Conservation (phyloP, 2,113 vertebrate species). For the Recurvirostra avosetta region DNA sequence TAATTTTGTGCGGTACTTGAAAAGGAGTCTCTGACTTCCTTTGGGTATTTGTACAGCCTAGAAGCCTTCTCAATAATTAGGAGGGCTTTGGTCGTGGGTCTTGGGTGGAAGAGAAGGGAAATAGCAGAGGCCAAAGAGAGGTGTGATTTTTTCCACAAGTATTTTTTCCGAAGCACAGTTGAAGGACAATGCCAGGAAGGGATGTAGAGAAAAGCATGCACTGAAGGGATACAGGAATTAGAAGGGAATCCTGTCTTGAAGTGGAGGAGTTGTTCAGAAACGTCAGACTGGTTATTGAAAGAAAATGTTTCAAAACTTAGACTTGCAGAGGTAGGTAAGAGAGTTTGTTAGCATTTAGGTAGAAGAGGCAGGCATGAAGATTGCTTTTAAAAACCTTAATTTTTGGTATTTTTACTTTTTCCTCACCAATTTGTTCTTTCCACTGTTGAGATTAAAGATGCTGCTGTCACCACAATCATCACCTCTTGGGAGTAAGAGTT, state of each 20-base stretch:
- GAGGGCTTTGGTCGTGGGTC: neutral
- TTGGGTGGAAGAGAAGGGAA: neutral
- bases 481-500: neutral
- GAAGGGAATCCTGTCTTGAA: neutral
- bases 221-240: neutral
- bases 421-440: neutral
- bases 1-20: neutral
- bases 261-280: neutral
- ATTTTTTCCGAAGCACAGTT: neutral
- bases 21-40: neutral
- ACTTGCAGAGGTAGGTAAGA: neutral
- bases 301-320: neutral
- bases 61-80: neutral
- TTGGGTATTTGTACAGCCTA: neutral
- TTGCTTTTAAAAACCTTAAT: neutral
- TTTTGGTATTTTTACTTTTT: neutral
- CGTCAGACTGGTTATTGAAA: neutral
- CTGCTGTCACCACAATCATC: accelerated
- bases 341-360: neutral
- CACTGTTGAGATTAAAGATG: neutral
- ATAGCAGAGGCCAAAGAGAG: neutral
- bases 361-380: neutral
- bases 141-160: neutral
- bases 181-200: neutral
- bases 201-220: neutral